These are phyloP conservation scores for Hoplias malabaricus DNA, from an alignment of 2,113 vertebrate genomes.

Conservation along the genomic window DNA sequence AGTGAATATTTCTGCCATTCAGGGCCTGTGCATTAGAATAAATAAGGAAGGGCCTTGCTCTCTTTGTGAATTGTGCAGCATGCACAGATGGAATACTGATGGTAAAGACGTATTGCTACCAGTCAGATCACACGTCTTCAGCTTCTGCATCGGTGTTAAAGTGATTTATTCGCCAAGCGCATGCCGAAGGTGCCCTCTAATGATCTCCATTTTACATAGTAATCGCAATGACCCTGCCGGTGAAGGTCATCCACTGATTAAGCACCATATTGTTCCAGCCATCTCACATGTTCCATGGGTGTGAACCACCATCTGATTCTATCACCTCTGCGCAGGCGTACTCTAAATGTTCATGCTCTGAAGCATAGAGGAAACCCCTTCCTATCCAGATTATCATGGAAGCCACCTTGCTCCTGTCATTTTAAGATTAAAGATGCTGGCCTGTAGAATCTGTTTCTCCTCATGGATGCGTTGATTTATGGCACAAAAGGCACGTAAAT, in stretches of 20 bases:
- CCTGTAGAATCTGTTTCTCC: conserved; percentile 26
- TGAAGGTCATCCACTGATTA: background rate
- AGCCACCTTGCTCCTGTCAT: background rate
- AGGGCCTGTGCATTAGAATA: conserved; percentile 34
- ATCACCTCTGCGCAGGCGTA: background rate
- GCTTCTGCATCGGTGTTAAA: conserved; percentile 17
- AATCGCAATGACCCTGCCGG: conserved; percentile 6
- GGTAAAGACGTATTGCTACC: background rate
- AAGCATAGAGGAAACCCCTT: background rate
- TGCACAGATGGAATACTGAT: conserved; percentile 36
- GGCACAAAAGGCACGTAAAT: conserved; percentile 8
- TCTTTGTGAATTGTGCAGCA: conserved; percentile 12
- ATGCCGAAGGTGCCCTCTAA: conserved; percentile 19
- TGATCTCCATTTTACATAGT: background rate
- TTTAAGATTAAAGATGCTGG: conserved; percentile 1
- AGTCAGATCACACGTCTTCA: conserved; percentile 16
- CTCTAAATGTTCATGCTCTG: background rate
- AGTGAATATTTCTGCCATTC: conserved; percentile 49
- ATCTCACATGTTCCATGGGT: background rate
- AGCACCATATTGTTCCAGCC: background rate
- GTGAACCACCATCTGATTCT: background rate
- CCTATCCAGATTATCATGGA: background rate
- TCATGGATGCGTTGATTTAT: conserved; percentile 38
- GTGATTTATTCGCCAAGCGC: conserved; percentile 38
- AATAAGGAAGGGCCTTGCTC: conserved; percentile 36